Evolutionary conservation across 1,140 invertebrate species (phyloP), one percentile per base, ranked within the genome.

Genomic region (Muscidifurax raptorellus): DNA sequence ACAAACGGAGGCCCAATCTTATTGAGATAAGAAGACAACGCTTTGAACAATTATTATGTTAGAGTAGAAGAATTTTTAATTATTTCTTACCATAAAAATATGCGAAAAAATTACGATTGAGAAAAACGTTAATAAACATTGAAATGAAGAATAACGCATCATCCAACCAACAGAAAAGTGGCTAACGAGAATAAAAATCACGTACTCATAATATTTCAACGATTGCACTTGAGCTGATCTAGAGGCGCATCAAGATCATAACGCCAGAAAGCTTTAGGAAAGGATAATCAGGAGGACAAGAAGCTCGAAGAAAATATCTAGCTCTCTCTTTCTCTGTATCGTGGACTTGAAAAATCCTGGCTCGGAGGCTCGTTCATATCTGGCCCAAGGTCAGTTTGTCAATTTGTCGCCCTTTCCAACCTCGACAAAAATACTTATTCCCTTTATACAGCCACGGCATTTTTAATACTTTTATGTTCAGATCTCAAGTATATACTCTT

Each of bases 361-460:
- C 85, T 87, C 85, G 82, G 76, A 72, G 77, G 86, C 85, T 88
- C 83, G 86, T 86, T 87, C 85, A 28, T 84, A 83, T 89, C 88
- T 88, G 87, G 88, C 88, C 87, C 78, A 86, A 90, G 88, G 88
- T 89, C 89, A 89, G 88, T 90, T 72, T 87, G 18, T 71, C 30
- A 75, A 59, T 75, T 82, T 74, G 47, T 75, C 80, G 80, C 28
- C 22, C 32, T 32, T 74, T 25, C 67, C 64, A 69, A 64, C 36
- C 27, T 36, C 44, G 69, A 32, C 27, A 74, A 59, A 80, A 32
- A 9, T 4, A 40, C 28, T 80, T 67, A 64, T 78, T 32, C 67
- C 67, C n/a, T n/a, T n/a, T 36, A n/a, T 36, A 52, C 28, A 81
- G 27, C 25, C 47, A 28, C 22, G 72, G 72, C 28, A 74, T 10